Base-by-base conservation (phyloP, 1,140 invertebrate species). In the Tetramorium simillimum region DNA sequence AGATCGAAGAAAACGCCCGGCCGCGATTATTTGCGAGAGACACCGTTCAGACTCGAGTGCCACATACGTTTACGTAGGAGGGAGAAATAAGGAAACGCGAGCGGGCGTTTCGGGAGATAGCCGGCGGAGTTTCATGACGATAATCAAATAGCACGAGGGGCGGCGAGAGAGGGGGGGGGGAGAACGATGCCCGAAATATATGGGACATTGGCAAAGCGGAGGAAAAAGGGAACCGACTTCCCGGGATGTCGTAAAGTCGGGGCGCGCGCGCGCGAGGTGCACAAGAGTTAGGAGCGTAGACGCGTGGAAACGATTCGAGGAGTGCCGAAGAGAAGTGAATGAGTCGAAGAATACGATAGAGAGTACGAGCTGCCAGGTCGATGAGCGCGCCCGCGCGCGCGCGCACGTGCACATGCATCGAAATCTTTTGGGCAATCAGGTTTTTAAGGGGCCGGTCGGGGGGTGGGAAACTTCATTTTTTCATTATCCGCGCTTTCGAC, bases 11-110 rank as follows among this genome's bases (percentile, higher is more conserved):
- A 53, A 85, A 85, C 77, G 76, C 53, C 53, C 63, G 43, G 76
- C 76, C 60, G 85, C 76, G 85, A 86, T 81, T 86, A 86, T 86
- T 86, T 81, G 58, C 58, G 86, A 73, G 78, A 21, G 9, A 67
- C 24, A 33, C 77, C 56, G 53, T 84, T 40, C 67, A 73, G 51
- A 58, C 24, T 43, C 67, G 80, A 84, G 28, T 84, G 24, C 69
- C 53, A 84, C 53, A 62, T 75, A 84, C 69, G 53, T 84, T 84
- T 28, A 21, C 18, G 16, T 16, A 37, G 43, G 21, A 18, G 46
- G 46, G 53, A 37, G 16, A 58, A 60, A 75, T 60, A 73, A 88
- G 37, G 40, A 81, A 75, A 46, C 60, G 43, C 28, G 58, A 12
- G 46, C 24, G 70, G 40, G n/a, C 63, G 21, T 76, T 77, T 76